Conservation (phyloP, 1,140 invertebrate genomes). For the Drosophila yakuba region DNA sequence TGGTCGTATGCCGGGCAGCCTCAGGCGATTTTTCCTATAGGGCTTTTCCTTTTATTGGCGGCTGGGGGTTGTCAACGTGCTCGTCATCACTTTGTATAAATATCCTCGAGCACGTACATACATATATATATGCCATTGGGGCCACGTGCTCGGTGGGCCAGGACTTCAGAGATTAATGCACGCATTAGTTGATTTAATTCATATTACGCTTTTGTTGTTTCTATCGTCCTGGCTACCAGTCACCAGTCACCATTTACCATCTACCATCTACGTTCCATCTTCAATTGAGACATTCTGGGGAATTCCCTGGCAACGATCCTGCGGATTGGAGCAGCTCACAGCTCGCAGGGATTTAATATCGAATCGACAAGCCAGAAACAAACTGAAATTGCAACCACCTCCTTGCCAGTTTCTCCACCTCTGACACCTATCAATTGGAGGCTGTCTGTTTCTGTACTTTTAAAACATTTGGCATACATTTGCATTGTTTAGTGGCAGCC, state of each 20-base stretch:
- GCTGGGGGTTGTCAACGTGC: constrained; percentile 51
- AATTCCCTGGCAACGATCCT: constrained; percentile 66
- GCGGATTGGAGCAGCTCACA: constrained; percentile 24
- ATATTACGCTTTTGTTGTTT: constrained; percentile 57
- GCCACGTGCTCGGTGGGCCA: constrained; percentile 76
- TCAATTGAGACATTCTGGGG: constrained; percentile 80
- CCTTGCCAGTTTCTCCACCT: not conserved
- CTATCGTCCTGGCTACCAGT: constrained; percentile 49
- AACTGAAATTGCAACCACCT: constrained; percentile 18
- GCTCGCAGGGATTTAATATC: constrained; percentile 42
- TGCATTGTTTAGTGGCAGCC: constrained; percentile 36
- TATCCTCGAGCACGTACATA: constrained; percentile 79
- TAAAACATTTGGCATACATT: constrained; percentile 56
- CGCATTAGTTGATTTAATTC: constrained; percentile 85
- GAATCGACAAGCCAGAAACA: constrained; percentile 21
- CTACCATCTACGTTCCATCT: constrained; percentile 14
- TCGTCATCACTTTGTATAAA: constrained; percentile 82
- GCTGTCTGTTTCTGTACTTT: constrained; percentile 22
- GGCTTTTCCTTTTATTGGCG: not conserved
- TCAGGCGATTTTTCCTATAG: constrained; percentile 16
- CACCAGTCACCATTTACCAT: not conserved
- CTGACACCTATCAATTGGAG: constrained; percentile 23
- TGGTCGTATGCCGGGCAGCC: constrained; percentile 54
- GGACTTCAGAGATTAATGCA: constrained; percentile 83
- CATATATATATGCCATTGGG: constrained; percentile 52